Evolutionary conservation across 2,113 vertebrate species (phyloP), one percentile per base, ranked within the genome.

Genomic region (Eubucco bourcierii): DNA sequence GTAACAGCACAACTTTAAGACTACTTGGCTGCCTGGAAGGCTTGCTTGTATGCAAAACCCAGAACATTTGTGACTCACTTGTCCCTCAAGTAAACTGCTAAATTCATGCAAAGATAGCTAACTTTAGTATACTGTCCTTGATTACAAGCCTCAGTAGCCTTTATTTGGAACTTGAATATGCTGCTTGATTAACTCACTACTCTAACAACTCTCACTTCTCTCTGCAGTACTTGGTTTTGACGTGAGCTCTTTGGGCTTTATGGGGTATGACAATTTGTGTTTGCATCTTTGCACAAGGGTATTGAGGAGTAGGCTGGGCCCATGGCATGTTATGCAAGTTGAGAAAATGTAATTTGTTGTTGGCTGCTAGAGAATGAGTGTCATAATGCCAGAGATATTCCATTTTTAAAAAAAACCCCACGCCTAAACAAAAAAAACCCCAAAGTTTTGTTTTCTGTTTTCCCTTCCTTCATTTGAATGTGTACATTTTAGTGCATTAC

Each of bases 121-220:
- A 88, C 89, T 94, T 89, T 12, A 83, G 33, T 88, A 16, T 80
- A 34, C 73, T 72, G 76, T 34, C 73, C 85, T 92, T 88, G 39
- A 65, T 92, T 84, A 66, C 37, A 84, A 90, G 74, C 64, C 50
- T 89, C 81, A 84, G 31, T 87, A 87, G 60, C 47, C 58, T 92
- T 80, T 63, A 80, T 85, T 90, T 80, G 85, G 68, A 91, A 96
- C 72, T 20, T 63, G 68, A 83, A 80, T 41, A 19, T 81, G 76
- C 76, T 90, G 93, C 94, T 94, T 92, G 70, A 92, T 91, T 94
- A 92, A 94, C 89, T 90, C 34, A 6, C 44, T 86, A 72, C 76
- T 88, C 79, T 95, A 93, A 90, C 82, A 78, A 50, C 46, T 90
- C 56, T 92, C 31, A 25, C 56, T 93, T 92, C 68, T 89, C 60